A percentile compares a stretch with the other conserved stretches of the same genome.
phyloP scores from a whole-genome alignment of 2,888 invertebrate species.

The Stramonita haemastoma region DNA sequence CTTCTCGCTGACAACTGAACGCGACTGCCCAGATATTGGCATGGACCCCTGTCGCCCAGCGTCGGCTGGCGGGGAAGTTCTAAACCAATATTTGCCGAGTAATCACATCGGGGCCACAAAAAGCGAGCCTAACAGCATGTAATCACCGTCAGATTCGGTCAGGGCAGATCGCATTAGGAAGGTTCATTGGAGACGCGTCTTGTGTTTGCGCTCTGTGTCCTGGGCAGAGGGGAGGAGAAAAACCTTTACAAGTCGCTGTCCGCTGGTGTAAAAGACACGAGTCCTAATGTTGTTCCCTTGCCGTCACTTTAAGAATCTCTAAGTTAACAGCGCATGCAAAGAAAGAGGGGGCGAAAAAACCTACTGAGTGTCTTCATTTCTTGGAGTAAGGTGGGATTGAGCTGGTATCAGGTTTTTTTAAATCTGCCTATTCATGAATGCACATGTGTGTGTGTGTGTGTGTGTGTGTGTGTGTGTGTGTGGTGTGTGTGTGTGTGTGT shows the following conservation, averaged over 20 bases:
- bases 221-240: not conserved
- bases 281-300: conserved; percentile 10
- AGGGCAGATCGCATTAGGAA: conserved; percentile 3
- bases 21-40: not conserved
- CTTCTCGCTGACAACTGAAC: not conserved
- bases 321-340: not conserved
- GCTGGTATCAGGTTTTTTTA: not conserved
- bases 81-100: conserved; percentile 31
- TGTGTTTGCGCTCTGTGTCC: not conserved
- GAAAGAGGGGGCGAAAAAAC: not conserved
- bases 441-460: not conserved
- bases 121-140: conserved; percentile 20
- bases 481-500: too few species aligned
- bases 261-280: conserved; percentile 6
- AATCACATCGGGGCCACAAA: conserved; percentile 4
- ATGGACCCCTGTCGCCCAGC: not conserved
- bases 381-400: not conserved
- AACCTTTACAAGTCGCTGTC: conserved; percentile 14
- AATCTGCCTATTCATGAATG: not conserved
- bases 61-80: not conserved
- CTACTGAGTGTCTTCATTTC: not conserved
- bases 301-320: not conserved
- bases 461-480: conserved; percentile 11
- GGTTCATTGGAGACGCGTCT: not conserved
- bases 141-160: conserved; percentile 27